Conservation (phyloP, 2,797 vertebrate species). For the Pseudochaenichthys georgianus region DNA sequence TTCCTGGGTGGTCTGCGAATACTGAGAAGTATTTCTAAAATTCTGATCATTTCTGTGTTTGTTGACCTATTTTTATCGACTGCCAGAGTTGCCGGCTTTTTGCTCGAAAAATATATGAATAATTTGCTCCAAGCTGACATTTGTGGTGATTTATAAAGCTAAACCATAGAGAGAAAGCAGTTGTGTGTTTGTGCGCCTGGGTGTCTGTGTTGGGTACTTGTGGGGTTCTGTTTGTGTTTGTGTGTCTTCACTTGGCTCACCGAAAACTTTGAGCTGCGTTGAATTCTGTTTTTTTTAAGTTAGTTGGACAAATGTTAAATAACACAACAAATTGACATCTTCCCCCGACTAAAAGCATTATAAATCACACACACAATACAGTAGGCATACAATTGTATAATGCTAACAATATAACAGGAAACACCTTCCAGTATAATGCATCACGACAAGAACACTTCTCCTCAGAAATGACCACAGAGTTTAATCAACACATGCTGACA, state of each 20-base stretch:
- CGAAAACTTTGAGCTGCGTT: background rate
- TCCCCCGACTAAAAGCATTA: background rate
- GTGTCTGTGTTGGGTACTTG: conserved; percentile 42
- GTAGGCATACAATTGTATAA: background rate
- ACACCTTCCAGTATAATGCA: conserved; percentile 20
- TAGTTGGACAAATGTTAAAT: background rate
- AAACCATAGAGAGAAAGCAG: background rate
- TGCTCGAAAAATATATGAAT: conserved; percentile 13
- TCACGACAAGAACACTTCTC: conserved; percentile 7
- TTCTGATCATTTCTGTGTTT: conserved; percentile 53
- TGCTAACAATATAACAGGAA: conserved; percentile 14
- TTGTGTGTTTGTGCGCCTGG: conserved; percentile 14
- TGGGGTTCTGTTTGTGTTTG: conserved; percentile 28
- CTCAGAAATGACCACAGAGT: conserved; percentile 21
- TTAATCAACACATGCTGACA: conserved; percentile 35
- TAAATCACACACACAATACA: background rate
- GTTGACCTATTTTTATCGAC: conserved; percentile 37
- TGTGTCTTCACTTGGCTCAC: conserved; percentile 16
- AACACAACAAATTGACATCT: conserved; percentile 1
- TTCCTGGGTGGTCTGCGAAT: conserved; percentile 81
- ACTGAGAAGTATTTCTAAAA: conserved; percentile 67
- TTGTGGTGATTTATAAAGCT: conserved; percentile 29
- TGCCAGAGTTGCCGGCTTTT: conserved; percentile 13
- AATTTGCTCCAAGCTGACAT: conserved; percentile 22
- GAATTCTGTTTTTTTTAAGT: conserved; percentile 5